Evolutionary conservation across 2,888 invertebrate genomes (phyloP), one percentile per base, ranked within the genome.

Genomic region (Hydrotaea cyrtoneurina): DNA sequence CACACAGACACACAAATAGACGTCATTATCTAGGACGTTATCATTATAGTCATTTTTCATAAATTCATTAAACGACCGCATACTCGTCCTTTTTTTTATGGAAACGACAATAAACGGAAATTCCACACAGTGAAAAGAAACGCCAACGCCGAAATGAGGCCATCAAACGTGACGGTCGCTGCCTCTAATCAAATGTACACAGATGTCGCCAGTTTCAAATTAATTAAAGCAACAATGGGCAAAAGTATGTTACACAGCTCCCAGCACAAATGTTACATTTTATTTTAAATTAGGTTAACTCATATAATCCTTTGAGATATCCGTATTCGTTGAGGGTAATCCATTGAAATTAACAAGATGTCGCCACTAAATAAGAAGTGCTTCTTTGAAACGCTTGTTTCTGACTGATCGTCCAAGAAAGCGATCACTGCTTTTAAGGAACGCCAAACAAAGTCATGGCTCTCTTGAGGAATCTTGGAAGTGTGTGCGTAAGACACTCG

Each of bases 161-260:
- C 39, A 19, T 43, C 66, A 7, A 7, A 53, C 2, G 31, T 17
- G 17, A 17, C 17, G 17, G 4, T 15, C 26, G 50, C 46, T 69
- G 21, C 53, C n/a, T 0, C 10, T 31, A 21, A 57, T 19, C 15
- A 59, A 82, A 85, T 85, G 21, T 73, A 26, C 69, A 62, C 85
- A 82, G 85, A 85, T 85, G 85, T 82, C 64, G 19, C 50, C 79
- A 85, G 31, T 31, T 31, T 79, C 76, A 59, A 73, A 36, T 79
- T 80, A 74, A 82, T 85, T 81, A 69, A 46, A 57, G 4, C 36
- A 78, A 82, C 46, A 62, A 85, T 23, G 26, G n/a, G 15, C 23
- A 0, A 62, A 62, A 62, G 26, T 69, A 23, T 66, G 17, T 19
- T 13, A 43, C 23, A 46, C 36, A 3, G 26, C n/a, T 36, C 7